Base-by-base conservation (phyloP, 2,113 vertebrate genomes). In the Malurus alboscapulatus region DNA sequence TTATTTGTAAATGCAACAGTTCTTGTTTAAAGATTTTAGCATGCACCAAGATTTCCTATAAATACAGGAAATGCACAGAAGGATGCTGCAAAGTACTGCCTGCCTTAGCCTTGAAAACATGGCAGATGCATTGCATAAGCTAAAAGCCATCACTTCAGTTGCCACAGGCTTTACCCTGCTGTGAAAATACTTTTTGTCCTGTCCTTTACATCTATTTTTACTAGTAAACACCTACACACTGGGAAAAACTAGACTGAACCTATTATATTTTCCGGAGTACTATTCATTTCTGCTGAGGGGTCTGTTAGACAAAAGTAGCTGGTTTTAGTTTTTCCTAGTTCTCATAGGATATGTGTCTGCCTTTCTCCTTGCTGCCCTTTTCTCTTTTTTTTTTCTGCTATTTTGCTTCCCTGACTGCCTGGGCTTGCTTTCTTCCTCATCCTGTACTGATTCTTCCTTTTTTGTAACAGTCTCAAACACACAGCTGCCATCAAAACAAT, bases 401-500 rank as follows among this genome's bases (percentile, higher is more conserved):
- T 76, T 95, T 87, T 87, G 50, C 58, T 94, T 85, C 50, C 54
- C 74, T 90, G 57, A n/a, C 66, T 91, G 84, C 82, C 89, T 66
- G 75, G 62, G 27, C 75, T 74, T 77, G 87, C 82, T 93, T 95
- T 96, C 92, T 95, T 96, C 93, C 93, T 91, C 84, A 87, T 91
- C 84, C 74, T 95, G 71, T 89, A 57, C 84, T 83, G 78, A 89
- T 75, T 95, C 94, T 94, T 95, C 92, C 93, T 95, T 95, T 96
- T 95, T 89, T 87, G n/a, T 87, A 94, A 48, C 87, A 91, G 74
- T 68, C 78, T 95, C 74, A 82, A 92, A 59, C 53, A 61, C 71
- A 84, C 71, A 95, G 85, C 92, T 93, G 94, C 74, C 78, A 80
- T 67, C 87, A 69, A 83, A 91, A 90, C 75, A 87, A 71, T 94